Conservation (phyloP, 2,797 vertebrate genomes). For the Taenioides sp. region DNA sequence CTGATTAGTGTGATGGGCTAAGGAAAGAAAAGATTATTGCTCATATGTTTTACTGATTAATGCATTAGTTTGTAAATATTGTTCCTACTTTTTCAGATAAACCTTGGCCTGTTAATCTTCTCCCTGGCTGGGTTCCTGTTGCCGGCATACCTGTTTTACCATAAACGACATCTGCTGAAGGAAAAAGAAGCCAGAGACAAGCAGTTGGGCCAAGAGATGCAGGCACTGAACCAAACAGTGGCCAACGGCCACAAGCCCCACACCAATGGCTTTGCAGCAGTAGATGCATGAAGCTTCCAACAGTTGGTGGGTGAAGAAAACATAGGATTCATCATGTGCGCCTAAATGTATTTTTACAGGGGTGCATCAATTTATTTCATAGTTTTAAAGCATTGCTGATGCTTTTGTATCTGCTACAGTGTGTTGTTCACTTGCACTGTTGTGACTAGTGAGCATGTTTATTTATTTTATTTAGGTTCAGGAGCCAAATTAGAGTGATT, state of each 20-base stretch:
- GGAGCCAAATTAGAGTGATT: constrained; percentile 45
- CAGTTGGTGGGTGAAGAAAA: neutral
- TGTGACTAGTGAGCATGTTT: constrained; percentile 45
- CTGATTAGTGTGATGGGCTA: too few relatives aligned
- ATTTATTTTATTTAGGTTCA: constrained; percentile 59
- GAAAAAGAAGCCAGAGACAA: constrained; percentile 56
- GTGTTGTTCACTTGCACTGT: constrained; percentile 15
- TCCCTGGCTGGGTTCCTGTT: constrained; percentile 86
- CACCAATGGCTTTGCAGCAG: constrained; percentile 48
- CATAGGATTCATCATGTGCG: constrained; percentile 22
- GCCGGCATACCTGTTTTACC: constrained; percentile 85
- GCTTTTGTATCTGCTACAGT: constrained; percentile 11
- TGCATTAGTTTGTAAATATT: neutral
- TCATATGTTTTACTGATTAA: neutral
- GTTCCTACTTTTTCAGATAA: constrained; percentile 75
- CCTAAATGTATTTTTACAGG: constrained; percentile 36
- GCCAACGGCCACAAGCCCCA: constrained; percentile 63
- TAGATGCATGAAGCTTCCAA: constrained; percentile 51
- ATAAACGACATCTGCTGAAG: constrained; percentile 68
- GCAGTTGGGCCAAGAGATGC: constrained; percentile 49
- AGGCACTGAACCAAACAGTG: constrained; percentile 58
- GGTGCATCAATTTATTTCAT: constrained; percentile 2
- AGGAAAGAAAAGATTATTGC: neutral
- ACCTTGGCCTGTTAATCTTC: constrained; percentile 81
- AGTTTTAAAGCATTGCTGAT: constrained; percentile 9